These are phyloP conservation scores for Phrixothrix hirtus DNA, from an alignment of 2,888 invertebrate species.

Conservation along the genomic window DNA sequence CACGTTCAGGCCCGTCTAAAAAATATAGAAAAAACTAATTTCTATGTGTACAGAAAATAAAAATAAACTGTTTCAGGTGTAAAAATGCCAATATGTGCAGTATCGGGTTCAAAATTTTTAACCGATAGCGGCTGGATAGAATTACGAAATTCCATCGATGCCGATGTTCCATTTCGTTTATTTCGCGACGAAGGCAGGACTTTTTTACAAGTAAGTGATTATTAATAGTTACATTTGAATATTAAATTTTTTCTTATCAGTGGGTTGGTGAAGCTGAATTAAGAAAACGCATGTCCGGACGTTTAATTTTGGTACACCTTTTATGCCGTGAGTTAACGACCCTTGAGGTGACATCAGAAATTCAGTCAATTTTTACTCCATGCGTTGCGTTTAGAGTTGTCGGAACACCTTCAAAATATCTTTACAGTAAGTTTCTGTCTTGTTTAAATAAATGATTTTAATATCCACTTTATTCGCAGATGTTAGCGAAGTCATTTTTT, in stretches of 20 bases:
- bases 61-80: constrained; percentile 64
- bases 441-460: no score
- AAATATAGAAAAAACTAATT: no score
- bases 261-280: constrained; percentile 84
- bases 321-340: constrained; percentile 73
- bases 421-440: constrained; percentile 67
- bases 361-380: constrained; percentile 74
- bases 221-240: background rate
- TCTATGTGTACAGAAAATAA: no score
- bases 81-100: constrained; percentile 80
- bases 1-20: no score
- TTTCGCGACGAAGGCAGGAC: constrained; percentile 81
- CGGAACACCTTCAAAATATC: constrained; percentile 72
- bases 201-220: constrained; percentile 70
- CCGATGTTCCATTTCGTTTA: constrained; percentile 79
- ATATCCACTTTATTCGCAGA: no score
- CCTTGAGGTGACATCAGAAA: constrained; percentile 46
- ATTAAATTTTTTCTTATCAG: constrained; percentile 56
- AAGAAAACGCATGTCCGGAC: constrained; percentile 76
- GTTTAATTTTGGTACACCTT: constrained; percentile 77
- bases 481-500: constrained; percentile 79
- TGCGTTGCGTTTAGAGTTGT: constrained; percentile 86
- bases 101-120: constrained; percentile 82
- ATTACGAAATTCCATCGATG: constrained; percentile 73
- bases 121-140: constrained; percentile 80